These are phyloP conservation scores for Silurus aristotelis DNA, from an alignment of 2,797 vertebrate species.

Conservation along the genomic window DNA sequence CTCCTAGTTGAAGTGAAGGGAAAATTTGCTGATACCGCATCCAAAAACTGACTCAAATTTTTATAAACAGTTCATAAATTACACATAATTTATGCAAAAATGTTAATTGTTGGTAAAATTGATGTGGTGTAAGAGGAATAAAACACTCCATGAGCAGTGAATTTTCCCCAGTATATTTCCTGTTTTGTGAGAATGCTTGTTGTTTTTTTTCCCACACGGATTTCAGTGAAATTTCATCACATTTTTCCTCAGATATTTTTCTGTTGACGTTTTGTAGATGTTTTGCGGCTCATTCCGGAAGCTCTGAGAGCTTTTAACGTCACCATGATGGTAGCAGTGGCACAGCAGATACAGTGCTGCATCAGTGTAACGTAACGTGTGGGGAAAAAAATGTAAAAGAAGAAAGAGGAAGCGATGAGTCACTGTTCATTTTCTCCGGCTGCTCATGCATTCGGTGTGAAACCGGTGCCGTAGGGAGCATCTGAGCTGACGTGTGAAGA, in stretches of 20 bases:
- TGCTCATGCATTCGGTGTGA: neutral
- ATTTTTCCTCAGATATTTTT: neutral
- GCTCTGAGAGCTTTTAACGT: conserved; percentile 1
- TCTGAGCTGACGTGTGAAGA: neutral
- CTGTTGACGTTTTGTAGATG: neutral
- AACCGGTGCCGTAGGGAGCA: neutral
- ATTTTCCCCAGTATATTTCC: neutral
- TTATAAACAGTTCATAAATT: too few species aligned
- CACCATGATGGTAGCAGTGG: neutral
- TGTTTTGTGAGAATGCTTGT: neutral
- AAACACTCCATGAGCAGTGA: neutral
- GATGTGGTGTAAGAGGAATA: neutral
- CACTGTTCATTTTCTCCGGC: conserved; percentile 14
- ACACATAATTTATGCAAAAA: neutral
- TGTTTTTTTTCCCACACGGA: neutral
- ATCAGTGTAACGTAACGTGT: conserved; percentile 9
- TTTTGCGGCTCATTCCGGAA: neutral
- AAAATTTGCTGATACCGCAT: too few species aligned
- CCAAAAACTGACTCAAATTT: too few species aligned
- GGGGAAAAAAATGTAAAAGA: neutral
- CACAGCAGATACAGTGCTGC: conserved; percentile 18
- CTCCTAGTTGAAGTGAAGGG: too few species aligned
- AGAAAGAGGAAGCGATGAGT: conserved; percentile 29
- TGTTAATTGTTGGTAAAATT: neutral
- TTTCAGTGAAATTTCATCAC: neutral